These are phyloP conservation scores for Dorcus hopei DNA, from an alignment of 2,888 invertebrate genomes.

Conservation along the genomic window DNA sequence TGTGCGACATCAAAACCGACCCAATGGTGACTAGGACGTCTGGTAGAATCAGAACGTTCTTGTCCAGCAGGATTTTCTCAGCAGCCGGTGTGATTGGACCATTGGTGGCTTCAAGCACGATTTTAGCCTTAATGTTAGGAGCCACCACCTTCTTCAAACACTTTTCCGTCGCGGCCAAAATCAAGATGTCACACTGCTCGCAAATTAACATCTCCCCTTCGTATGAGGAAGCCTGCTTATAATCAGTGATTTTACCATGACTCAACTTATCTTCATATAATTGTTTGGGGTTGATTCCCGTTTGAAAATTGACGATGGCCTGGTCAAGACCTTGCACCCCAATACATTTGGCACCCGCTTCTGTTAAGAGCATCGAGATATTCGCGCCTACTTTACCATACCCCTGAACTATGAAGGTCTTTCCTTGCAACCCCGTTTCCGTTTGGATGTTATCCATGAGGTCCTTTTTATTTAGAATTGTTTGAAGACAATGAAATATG, in stretches of 20 bases:
- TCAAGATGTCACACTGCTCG: conserved; percentile 90
- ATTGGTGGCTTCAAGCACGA: conserved; percentile 87
- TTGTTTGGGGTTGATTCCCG: conserved; percentile 68
- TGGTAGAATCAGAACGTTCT: conserved; percentile 75
- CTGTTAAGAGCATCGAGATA: conserved; percentile 64
- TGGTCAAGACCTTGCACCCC: conserved; percentile 69
- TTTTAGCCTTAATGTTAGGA: conserved; percentile 79
- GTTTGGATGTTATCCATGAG: conserved; percentile 68
- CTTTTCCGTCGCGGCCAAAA: conserved; percentile 91
- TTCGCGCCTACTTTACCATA: conserved; percentile 82
- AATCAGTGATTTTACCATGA: conserved; percentile 85
- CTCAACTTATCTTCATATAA: conserved; percentile 78
- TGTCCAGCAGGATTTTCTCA: conserved; percentile 69
- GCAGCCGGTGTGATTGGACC: conserved; percentile 86
- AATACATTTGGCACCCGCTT: conserved; percentile 68
- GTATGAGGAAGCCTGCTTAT: conserved; percentile 67
- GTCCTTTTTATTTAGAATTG: conserved; percentile 67
- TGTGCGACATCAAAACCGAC: conserved; percentile 89
- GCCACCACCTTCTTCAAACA: conserved; percentile 86
- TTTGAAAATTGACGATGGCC: conserved; percentile 58
- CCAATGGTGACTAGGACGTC: conserved; percentile 75
- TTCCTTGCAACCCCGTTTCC: conserved; percentile 61
- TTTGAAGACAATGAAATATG: conserved; percentile 68
- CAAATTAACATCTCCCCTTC: conserved; percentile 63
- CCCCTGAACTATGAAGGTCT: conserved; percentile 78